phyloP scores from a whole-genome alignment of 1,140 invertebrate genomes.

The Cephus cinctus region DNA sequence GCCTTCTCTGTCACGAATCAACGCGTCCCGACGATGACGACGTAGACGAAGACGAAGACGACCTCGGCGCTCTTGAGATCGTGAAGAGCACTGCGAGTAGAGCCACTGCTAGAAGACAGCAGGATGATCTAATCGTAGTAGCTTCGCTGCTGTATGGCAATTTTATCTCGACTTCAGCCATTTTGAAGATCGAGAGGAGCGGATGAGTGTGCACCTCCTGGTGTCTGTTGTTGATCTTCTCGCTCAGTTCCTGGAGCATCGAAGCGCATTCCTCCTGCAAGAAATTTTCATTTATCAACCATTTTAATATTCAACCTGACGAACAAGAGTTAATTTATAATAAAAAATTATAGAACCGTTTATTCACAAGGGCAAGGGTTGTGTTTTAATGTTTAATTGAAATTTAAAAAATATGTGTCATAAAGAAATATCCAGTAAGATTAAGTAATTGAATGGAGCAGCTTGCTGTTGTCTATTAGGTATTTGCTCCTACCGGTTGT shows the following conservation, averaged over 20 bases:
- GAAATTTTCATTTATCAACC: not conserved
- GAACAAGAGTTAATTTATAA: no score
- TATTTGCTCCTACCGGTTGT: no score
- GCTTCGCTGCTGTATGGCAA: constrained; percentile 43
- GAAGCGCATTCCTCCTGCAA: constrained; percentile 81
- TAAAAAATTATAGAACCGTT: not conserved
- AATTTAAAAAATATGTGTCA: no score
- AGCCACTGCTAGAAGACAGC: not conserved
- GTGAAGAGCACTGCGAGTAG: no score
- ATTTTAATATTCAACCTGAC: not conserved
- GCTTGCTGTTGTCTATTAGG: no score
- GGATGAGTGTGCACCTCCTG: constrained; percentile 82
- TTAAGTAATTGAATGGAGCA: no score
- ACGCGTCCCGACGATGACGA: not conserved
- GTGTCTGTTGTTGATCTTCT: constrained; percentile 80
- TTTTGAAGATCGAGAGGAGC: constrained; percentile 85
- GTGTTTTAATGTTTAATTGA: no score
- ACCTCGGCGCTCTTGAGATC: no score
- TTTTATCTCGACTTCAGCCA: constrained; percentile 82
- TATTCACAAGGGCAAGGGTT: not conserved
- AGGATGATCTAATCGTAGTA: no score
- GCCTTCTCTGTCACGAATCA: not conserved
- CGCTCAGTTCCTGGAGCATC: constrained; percentile 75
- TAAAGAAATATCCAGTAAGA: no score
- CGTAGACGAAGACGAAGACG: no score